Evolutionary conservation across 2,797 vertebrate genomes (phyloP), one percentile per base, ranked within the genome.

Genomic region (Sebastes elongatus): DNA sequence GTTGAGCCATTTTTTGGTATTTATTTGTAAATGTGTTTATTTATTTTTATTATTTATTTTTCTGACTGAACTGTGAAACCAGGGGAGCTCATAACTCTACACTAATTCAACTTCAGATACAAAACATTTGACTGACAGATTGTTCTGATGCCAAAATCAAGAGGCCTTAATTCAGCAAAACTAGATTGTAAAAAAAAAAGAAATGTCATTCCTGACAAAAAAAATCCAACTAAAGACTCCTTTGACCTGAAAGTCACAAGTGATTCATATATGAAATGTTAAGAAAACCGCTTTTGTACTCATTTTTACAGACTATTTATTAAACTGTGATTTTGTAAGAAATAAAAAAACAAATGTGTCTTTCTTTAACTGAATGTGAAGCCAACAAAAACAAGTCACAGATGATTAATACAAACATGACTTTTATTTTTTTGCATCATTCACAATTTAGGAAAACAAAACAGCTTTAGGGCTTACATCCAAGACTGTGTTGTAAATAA

Each of bases 251-350:
- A 90, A 88, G 94, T 95, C 91, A 93, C 62, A 88, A 94, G 91
- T 92, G 93, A 94, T 95, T 95, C 93, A 93, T 96, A 94, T 94
- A 94, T 93, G 87, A 94, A 92, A 96, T 94, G 93, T 94, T 92
- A 93, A 92, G 91, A 94, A 94, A 95, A 94, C 82, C 82, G 82
- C 92, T 95, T 95, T 95, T 96, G 91, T 96, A 94, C 91, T 94
- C 92, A 95, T 95, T 96, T 96, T 96, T 96, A 96, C 95, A 96
- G 94, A 96, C 95, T 95, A 96, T 96, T 96, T 96, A 96, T 96
- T 95, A 95, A 96, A 96, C 94, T 96, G 95, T 95, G 95, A 95
- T 96, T 96, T 96, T 96, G 93, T 96, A 96, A 92, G 89, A 96
- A 96, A 96, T 92, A 35, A 92, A 93, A 93, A 71, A 68, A 80